Evolutionary conservation across 2,888 invertebrate species (phyloP).

Genomic region (Drosophila mayaguana): DNA sequence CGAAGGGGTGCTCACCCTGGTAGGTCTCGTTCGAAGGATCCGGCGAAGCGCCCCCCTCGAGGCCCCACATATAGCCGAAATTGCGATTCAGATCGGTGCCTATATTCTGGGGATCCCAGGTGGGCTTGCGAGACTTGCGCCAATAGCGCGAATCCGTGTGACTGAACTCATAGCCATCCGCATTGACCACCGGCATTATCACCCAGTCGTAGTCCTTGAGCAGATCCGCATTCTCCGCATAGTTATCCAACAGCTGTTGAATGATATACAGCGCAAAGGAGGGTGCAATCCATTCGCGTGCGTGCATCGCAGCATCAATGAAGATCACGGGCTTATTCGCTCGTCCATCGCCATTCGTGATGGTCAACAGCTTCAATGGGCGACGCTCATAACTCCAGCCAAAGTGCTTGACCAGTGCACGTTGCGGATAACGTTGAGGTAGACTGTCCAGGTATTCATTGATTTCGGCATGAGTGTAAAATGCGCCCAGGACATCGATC

Average conservation of each 20-base stretch:
- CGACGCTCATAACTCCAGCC: conserved; percentile 88
- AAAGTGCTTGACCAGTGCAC: conserved; percentile 86
- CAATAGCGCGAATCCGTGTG: conserved; percentile 85
- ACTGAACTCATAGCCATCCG: conserved; percentile 89
- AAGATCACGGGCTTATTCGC: conserved; percentile 86
- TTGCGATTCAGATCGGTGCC: conserved; percentile 89
- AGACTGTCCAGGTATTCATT: conserved; percentile 85
- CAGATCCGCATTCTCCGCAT: conserved; percentile 84
- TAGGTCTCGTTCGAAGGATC: conserved; percentile 86
- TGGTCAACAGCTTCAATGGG: conserved; percentile 87
- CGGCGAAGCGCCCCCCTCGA: conserved; percentile 69
- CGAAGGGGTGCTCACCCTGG: conserved; percentile 87
- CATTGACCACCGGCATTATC: conserved; percentile 88
- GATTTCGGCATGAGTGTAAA: conserved; percentile 84
- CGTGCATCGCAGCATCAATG: conserved; percentile 87
- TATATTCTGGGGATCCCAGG: conserved; percentile 54
- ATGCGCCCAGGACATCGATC: conserved; percentile 58
- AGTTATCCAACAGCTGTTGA: conserved; percentile 86
- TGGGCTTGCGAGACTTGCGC: conserved; percentile 86
- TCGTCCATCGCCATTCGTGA: conserved; percentile 86
- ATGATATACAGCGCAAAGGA: conserved; percentile 87
- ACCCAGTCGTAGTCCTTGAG: conserved; percentile 88
- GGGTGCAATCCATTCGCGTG: conserved; percentile 89
- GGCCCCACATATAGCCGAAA: conserved; percentile 87
- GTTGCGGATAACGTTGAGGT: conserved; percentile 85